phyloP scores from a whole-genome alignment of 2,113 vertebrate species.

The Colius striatus region DNA sequence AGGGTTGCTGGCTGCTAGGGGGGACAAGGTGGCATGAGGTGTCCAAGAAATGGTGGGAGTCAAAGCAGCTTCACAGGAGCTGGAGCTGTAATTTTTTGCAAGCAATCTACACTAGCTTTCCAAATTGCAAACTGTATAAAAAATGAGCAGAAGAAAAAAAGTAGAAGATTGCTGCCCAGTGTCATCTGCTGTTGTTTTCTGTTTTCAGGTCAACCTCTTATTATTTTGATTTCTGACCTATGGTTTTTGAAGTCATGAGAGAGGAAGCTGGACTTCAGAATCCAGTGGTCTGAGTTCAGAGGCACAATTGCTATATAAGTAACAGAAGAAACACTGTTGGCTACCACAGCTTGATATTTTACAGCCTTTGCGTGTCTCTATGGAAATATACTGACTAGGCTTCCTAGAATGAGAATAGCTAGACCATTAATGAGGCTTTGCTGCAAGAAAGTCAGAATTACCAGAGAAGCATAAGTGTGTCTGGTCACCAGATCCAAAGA shows the following conservation, averaged over 20 bases:
- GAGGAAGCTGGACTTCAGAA: not conserved
- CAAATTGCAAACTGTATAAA: not conserved
- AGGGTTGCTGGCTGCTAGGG: not conserved
- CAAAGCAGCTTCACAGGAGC: not conserved
- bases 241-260: not conserved
- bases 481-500: not conserved
- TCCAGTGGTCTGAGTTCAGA: not conserved
- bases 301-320: not conserved
- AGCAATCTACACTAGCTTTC: rapidly evolving
- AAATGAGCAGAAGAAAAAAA: not conserved
- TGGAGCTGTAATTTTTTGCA: not conserved
- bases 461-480: not conserved
- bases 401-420: not conserved
- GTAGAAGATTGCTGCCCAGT: not conserved
- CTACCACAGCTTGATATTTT: not conserved
- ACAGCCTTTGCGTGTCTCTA: not conserved
- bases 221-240: not conserved
- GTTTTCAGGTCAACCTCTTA: not conserved
- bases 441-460: not conserved
- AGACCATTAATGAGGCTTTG: not conserved
- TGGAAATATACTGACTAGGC: not conserved
- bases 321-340: not conserved
- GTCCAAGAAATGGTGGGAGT: not conserved
- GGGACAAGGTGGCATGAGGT: not conserved
- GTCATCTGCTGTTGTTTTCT: not conserved